Conservation (phyloP, 2,797 vertebrate genomes). For the Taeniopygia guttata region DNA sequence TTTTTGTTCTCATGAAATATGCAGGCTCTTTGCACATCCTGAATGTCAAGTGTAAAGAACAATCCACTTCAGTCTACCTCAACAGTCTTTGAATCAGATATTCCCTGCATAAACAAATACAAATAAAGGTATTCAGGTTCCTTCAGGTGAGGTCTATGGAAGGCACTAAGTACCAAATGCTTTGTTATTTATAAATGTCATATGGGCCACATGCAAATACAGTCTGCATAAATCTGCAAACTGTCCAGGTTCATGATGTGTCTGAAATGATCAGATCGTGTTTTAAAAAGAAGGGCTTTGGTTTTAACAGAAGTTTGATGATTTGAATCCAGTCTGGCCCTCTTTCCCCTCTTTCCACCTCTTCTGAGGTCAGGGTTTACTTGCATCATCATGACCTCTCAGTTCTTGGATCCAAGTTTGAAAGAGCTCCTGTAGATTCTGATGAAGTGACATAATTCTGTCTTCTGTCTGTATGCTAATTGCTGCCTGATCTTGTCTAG, state of each 20-base stretch:
- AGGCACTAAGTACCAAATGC: not conserved
- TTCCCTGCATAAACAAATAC: not conserved
- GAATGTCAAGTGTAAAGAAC: not conserved
- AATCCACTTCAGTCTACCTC: not conserved
- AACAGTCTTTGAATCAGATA: not conserved
- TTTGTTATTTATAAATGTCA: not conserved
- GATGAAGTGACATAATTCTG: not conserved
- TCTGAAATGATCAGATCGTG: not conserved
- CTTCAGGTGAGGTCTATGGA: not conserved
- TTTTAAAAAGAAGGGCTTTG: not conserved
- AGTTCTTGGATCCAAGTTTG: conserved; percentile 3
- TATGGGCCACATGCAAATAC: not conserved
- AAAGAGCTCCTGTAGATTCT: conserved; percentile 69
- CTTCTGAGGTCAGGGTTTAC: not conserved
- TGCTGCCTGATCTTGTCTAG: conserved; percentile 11
- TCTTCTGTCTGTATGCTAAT: not conserved
- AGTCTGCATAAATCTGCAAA: not conserved
- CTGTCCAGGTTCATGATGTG: fast-evolving
- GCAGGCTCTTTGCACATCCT: not conserved
- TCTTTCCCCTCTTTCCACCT: not conserved
- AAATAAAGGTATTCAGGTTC: not conserved
- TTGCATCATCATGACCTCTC: not conserved
- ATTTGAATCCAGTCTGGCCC: not conserved
- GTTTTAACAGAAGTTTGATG: not conserved
- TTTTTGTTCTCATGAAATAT: not conserved